phyloP scores from a whole-genome alignment of 2,888 invertebrate species.

The Drosophila buzzatii region DNA sequence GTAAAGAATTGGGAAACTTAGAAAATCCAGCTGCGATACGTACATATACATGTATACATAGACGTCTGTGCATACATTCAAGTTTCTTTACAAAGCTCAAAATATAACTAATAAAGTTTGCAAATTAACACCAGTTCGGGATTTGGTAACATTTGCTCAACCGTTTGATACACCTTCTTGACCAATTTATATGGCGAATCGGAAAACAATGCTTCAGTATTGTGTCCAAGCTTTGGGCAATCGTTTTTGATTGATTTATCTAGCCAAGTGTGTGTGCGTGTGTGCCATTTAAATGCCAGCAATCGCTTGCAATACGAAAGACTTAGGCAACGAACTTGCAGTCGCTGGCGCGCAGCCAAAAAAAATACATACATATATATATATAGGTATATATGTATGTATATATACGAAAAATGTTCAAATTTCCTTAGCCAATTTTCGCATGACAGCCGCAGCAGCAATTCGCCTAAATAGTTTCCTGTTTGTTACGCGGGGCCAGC shows the following conservation, averaged over 20 bases:
- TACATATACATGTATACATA: background rate
- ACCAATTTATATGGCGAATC: conserved; percentile 11
- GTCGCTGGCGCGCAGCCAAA: conserved; percentile 27
- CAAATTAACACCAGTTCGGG: background rate
- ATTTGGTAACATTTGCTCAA: conserved; percentile 3
- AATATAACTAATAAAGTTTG: background rate
- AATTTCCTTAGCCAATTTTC: conserved; percentile 75
- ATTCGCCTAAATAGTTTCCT: conserved; percentile 64
- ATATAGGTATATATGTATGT: too few relatives aligned
- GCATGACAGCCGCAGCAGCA: conserved; percentile 49
- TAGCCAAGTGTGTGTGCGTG: conserved; percentile 4
- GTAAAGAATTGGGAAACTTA: background rate
- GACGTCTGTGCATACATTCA: too few relatives aligned
- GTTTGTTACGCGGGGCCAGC: conserved; percentile 69
- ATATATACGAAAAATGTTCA: conserved; percentile 41
- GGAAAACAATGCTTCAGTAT: conserved; percentile 32
- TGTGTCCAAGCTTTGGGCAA: conserved; percentile 41
- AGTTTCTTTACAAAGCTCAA: background rate
- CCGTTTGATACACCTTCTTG: conserved; percentile 13
- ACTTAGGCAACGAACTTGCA: conserved; percentile 68
- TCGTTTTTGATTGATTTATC: conserved; percentile 48
- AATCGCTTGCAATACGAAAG: conserved; percentile 53
- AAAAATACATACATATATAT: background rate
- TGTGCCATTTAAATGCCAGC: conserved; percentile 35
- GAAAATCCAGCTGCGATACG: background rate